phyloP scores from a whole-genome alignment of 2,113 vertebrate species.

The Tupaia chinensis region DNA sequence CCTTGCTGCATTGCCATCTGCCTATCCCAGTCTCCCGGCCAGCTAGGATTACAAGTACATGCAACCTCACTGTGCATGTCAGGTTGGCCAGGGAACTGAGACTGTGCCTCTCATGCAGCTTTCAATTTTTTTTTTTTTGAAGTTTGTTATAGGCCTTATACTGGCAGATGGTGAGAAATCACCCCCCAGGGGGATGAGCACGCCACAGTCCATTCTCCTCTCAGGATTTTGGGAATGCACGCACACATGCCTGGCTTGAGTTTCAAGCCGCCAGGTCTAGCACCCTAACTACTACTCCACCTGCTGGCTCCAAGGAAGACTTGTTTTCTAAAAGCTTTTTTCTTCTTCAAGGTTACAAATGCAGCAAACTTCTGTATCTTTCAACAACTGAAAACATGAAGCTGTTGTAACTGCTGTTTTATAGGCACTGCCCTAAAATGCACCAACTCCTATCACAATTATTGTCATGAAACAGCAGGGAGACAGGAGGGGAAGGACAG shows the following conservation, averaged over 20 bases:
- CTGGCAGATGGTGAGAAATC: too few species aligned
- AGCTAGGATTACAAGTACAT: too few species aligned
- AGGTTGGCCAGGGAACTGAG: too few species aligned
- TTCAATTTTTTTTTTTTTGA: too few species aligned
- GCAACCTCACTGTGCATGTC: too few species aligned
- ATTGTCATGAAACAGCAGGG: conserved; percentile 59
- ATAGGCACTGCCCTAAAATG: conserved; percentile 59
- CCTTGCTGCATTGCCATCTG: neutral
- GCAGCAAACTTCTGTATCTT: conserved; percentile 4
- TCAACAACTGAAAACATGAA: conserved; percentile 48
- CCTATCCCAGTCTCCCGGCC: too few species aligned
- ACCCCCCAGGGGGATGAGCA: too few species aligned
- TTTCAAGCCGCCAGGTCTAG: too few species aligned
- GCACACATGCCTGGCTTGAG: too few species aligned
- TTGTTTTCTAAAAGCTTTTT: conserved; percentile 17
- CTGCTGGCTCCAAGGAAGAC: neutral
- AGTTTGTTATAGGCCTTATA: too few species aligned
- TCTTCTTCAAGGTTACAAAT: conserved; percentile 38
- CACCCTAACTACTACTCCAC: neutral
- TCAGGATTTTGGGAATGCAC: neutral
- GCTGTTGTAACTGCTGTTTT: neutral
- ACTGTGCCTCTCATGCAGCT: too few species aligned
- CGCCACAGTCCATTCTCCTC: too few species aligned
- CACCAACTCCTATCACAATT: conserved; percentile 53
- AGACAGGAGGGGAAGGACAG: neutral